A percentile compares a stretch with the other conserved stretches of the same genome.
These are phyloP conservation scores for Cynoglossus semilaevis DNA, from an alignment of 2,113 vertebrate species.

Conservation along the genomic window DNA sequence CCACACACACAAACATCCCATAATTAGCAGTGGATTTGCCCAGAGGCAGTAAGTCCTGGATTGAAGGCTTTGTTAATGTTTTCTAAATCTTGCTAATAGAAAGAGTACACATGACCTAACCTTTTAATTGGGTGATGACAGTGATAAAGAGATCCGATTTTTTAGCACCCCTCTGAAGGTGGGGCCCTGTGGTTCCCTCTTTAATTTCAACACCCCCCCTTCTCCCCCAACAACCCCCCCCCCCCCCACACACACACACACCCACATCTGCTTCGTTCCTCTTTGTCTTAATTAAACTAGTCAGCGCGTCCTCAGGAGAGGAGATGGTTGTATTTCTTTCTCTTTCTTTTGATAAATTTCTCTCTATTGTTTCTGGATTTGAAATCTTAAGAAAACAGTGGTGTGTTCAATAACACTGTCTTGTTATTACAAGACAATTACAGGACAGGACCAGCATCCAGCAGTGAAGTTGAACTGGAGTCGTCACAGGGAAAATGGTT, in stretches of 20 bases:
- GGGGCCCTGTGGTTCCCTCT: conserved; percentile 45
- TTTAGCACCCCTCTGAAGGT: conserved; percentile 22
- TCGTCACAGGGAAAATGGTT: too few relatives aligned
- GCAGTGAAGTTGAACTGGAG: too few relatives aligned
- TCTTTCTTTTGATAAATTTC: not conserved
- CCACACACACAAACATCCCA: conserved; percentile 12
- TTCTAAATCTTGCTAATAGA: conserved; percentile 67
- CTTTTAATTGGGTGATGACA: conserved; percentile 77
- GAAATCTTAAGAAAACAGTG: too few relatives aligned
- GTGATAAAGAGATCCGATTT: conserved; percentile 62
- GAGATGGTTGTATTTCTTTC: conserved; percentile 2
- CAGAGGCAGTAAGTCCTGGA: conserved; percentile 51
- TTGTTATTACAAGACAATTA: too few relatives aligned
- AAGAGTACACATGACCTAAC: conserved; percentile 75
- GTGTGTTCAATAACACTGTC: too few relatives aligned
- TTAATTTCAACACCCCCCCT: conserved; percentile 41
- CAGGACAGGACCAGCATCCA: too few relatives aligned
- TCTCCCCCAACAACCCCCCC: conserved; percentile 24
- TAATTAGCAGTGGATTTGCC: conserved; percentile 55
- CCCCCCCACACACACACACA: too few relatives aligned
- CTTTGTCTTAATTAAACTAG: conserved; percentile 55
- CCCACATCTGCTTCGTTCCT: conserved; percentile 38
- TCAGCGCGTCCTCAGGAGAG: not conserved
- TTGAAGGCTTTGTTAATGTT: conserved; percentile 74
- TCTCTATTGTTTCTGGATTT: too few relatives aligned